A percentile compares a stretch with the other conserved stretches of the same genome.
These are phyloP conservation scores for Anarsia innoxiella DNA, from an alignment of 2,888 invertebrate genomes.

Conservation along the genomic window DNA sequence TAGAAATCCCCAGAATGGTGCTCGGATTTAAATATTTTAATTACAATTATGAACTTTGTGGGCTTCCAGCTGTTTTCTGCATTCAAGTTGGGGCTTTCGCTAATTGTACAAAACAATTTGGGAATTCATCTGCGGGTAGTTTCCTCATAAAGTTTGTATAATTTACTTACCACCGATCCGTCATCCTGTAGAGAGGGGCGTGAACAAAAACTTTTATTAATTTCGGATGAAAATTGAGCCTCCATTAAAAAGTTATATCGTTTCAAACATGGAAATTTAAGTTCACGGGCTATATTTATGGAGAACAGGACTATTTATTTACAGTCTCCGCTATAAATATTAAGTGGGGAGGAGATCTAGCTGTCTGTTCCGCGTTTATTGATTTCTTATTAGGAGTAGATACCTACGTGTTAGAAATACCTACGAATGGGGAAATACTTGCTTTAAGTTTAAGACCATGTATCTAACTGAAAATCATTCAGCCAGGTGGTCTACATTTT, in stretches of 20 bases:
- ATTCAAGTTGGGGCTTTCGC: no score
- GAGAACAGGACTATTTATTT: constrained; percentile 12
- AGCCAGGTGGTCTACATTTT: no score
- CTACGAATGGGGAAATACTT: no score
- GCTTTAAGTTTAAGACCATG: no score
- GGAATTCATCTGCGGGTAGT: constrained; percentile 4
- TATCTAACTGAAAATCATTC: no score
- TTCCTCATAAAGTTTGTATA: constrained; percentile 13
- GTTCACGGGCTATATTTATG: constrained; percentile 6
- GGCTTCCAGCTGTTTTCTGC: no score
- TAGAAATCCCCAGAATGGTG: no score
- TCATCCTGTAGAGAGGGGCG: constrained; percentile 67
- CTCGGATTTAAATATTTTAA: no score
- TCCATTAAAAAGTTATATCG: constrained; percentile 16
- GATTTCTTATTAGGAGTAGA: no score
- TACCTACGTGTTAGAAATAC: no score
- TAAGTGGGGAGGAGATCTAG: constrained; percentile 7
- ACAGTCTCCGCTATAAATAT: constrained; percentile 10
- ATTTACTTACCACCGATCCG: constrained; percentile 70
- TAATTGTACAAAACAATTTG: constrained; percentile 4
- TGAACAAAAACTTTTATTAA: constrained; percentile 57
- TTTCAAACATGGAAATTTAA: constrained; percentile 10
- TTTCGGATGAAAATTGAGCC: constrained; percentile 28
- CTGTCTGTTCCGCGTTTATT: constrained; percentile 7
- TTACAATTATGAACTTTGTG: no score